Evolutionary conservation across 2,113 vertebrate species (phyloP).

Genomic region (Nothoprocta perdicaria): DNA sequence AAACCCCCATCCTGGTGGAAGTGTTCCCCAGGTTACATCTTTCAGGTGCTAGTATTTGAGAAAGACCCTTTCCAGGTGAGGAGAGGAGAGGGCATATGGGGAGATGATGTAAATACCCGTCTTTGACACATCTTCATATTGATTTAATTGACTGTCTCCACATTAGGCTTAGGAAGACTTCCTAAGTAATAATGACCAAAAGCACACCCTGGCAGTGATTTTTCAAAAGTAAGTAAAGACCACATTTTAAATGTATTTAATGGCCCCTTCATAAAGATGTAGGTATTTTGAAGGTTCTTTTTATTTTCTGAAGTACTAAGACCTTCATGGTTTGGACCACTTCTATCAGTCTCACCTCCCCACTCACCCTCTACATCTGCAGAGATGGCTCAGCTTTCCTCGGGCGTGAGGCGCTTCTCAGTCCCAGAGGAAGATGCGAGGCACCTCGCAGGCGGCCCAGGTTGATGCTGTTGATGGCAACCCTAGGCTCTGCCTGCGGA

Average conservation of each 20-base stretch:
- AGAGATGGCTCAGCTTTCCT: neutral
- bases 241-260: neutral
- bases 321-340: neutral
- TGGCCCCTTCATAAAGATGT: neutral
- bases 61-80: neutral
- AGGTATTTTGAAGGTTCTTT: neutral
- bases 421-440: neutral
- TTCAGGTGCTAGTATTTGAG: neutral
- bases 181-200: neutral
- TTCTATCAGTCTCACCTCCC: neutral
- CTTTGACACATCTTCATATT: neutral
- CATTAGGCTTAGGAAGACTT: neutral
- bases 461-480: neutral
- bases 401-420: neutral
- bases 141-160: neutral
- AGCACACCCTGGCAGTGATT: neutral
- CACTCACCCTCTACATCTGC: rapidly evolving
- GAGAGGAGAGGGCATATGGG: neutral
- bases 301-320: neutral
- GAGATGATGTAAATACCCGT: neutral
- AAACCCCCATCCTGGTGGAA: neutral
- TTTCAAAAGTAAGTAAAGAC: neutral
- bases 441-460: neutral
- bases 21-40: neutral
- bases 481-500: neutral